Evolutionary conservation across 2,888 invertebrate species (phyloP), one percentile per base, ranked within the genome.

Genomic region (Drosophila quasianomalipes): DNA sequence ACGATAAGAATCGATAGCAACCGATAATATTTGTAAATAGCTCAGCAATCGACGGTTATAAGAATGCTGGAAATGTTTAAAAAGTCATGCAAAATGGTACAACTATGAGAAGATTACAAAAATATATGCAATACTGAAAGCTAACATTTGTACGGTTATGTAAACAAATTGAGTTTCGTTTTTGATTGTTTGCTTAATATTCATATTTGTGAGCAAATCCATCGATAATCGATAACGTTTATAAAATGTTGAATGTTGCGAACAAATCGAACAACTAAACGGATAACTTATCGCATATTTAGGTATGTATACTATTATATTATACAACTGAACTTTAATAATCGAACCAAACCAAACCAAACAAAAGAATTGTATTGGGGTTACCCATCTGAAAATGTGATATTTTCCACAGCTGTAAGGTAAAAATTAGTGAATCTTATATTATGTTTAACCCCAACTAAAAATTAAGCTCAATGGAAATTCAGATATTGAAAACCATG

Each of bases 371-470:
- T 51, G 26, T 26, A 35, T 49, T 30, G 52, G 31, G 16, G 22
- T 7, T 39, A 68, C 57, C 41, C 63, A 51, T 26, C 35, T 51
- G 33, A 44, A 61, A 73, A 74, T 82, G 80, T 72, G 81, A 81
- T 82, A 81, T 74, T 83, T 82, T 82, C 57, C 77, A 65, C 28
- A 58, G 76, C 71, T 76, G 53, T 49, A 74, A 76, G 67, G 63
- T 26, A 47, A 65, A 49, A 31, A 47, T 62, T 52, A 69, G 19
- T 26, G 7, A 47, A 26, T 26, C 22, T 26, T 7, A 22, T 22
- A 26, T 16, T 26, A 26, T 26, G 47, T 47, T 26, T 47, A 26
- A 16, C 1, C 4, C 26, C 22, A 47, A 47, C 4, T 41, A 4
- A n/a, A n/a, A n/a, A n/a, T n/a, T 41, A 10, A 10, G 2, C n/a